Percentiles rank a stretch among this genome's conserved stretches.
phyloP scores from a whole-genome alignment of 2,888 invertebrate species.

The Lithodes maja region DNA sequence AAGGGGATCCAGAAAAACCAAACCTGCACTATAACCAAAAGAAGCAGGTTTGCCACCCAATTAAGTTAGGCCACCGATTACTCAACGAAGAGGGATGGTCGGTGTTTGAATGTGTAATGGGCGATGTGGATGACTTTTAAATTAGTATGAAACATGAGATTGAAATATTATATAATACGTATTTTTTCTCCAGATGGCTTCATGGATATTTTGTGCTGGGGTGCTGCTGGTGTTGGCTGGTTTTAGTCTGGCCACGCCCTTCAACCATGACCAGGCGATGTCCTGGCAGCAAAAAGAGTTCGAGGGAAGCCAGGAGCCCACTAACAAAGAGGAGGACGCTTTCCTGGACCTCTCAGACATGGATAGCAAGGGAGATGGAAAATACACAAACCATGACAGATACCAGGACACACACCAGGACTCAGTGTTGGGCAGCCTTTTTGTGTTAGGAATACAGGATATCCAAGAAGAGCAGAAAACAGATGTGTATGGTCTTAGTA shows the following conservation, averaged over 20 bases:
- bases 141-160: too few relatives aligned
- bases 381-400: not conserved
- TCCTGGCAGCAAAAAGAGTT: not conserved
- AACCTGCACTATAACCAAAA: too few relatives aligned
- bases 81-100: too few relatives aligned
- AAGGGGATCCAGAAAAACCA: too few relatives aligned
- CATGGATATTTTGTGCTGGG: not conserved
- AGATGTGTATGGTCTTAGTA: not conserved
- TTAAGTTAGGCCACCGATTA: too few relatives aligned
- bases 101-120: too few relatives aligned
- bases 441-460: conserved; percentile 18
- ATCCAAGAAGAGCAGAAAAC: not conserved
- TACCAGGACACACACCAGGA: not conserved
- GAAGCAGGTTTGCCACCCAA: too few relatives aligned
- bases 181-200: not conserved
- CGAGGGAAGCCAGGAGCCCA: not conserved
- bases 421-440: conserved; percentile 33
- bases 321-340: not conserved
- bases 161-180: not conserved
- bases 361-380: not conserved
- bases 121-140: too few relatives aligned
- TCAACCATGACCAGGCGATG: not conserved
- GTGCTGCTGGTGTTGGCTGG: not conserved
- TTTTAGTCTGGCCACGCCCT: not conserved
- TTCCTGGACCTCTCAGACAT: not conserved